Base-by-base conservation (phyloP, 2,888 invertebrate genomes). In the Aspidiotus rigidus region DNA sequence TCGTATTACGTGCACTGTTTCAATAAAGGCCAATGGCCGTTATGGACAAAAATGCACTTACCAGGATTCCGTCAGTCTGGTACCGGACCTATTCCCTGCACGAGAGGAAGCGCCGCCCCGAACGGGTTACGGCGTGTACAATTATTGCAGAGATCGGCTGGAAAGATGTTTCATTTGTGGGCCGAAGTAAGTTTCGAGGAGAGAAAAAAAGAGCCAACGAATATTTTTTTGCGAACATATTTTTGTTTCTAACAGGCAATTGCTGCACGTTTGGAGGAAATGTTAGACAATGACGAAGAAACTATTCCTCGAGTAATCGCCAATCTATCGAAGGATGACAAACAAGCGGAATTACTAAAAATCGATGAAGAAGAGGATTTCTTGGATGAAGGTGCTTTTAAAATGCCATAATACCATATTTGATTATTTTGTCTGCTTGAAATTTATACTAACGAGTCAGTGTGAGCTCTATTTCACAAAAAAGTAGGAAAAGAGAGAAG, bases 11-110 rank as follows among this genome's bases (percentile, higher is more conserved):
- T 99, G 2, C 96, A 98, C 77, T 87, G 93, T 73, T 99, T 99
- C 79, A 99, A 98, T 78, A 92, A 93, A 77, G 97, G 97, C 0
- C 93, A 95, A 74, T 99, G 99, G 99, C 98, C 99, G 0, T 86
- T 88, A 69, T 99, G 99, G 97, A 90, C 97, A 85, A 94, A 94
- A 79, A 85, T 92, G 9, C 90, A 89, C 76, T 81, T 87, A 72
- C 85, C 88, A 8, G 84, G 88, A 76, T 88, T 87, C 76, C 81
- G 89, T 60, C 86, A 86, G 0, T 86, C 86, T 1, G 1, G 28
- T 28, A 28, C 28, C 28, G 87, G 87, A 49, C 85, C 88, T 40
- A 74, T 83, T 71, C 73, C 75, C 10, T 73, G 74, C 64, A 74
- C 75, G n/a, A 72, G 73, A 17, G 77, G 78, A 67, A 74, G 78